Conservation (phyloP, 2,113 vertebrate genomes). For the Cathartes aura region DNA sequence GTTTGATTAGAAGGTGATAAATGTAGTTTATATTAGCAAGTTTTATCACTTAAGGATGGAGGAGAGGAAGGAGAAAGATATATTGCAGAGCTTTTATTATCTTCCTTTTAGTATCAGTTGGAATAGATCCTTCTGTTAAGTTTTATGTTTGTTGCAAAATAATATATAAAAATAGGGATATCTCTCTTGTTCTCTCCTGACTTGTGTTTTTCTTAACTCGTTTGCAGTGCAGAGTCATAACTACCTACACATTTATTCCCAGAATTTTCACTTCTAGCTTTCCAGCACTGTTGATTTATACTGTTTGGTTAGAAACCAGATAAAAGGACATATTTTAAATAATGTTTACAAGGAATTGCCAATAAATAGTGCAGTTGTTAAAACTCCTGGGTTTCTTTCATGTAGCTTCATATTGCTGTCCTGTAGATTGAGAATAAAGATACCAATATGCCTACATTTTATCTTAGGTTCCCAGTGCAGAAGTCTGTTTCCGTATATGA, state of each 20-base stretch:
- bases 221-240: neutral
- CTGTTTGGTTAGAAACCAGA: neutral
- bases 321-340: neutral
- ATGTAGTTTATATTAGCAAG: neutral
- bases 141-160: neutral
- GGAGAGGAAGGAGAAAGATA: neutral
- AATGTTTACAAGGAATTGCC: neutral
- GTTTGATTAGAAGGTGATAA: neutral
- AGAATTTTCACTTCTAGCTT: neutral
- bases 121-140: neutral
- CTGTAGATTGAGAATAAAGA: neutral
- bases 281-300: neutral
- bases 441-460: neutral
- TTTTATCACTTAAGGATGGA: neutral
- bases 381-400: neutral
- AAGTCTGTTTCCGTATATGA: neutral
- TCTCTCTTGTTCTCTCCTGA: neutral
- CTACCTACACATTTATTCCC: neutral
- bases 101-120: neutral
- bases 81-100: neutral
- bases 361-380: neutral
- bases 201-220: neutral
- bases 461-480: neutral
- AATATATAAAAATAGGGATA: neutral
- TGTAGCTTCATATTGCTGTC: neutral